Base-by-base conservation (phyloP, 2,888 invertebrate genomes). In the Oxyteleia sp. region DNA sequence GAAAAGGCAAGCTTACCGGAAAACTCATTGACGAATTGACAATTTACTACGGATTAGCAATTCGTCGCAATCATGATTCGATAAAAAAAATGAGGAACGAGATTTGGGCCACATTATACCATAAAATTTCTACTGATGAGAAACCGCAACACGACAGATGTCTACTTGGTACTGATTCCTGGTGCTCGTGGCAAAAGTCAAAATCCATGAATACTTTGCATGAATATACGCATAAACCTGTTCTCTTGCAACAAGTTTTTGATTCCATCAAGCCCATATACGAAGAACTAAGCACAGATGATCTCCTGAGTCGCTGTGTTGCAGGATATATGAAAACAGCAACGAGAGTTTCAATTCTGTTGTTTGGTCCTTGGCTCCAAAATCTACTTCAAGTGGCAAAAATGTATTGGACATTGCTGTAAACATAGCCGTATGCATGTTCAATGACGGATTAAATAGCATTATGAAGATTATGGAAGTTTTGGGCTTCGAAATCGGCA, bases 121-220 rank as follows among this genome's bases (percentile, higher is more conserved):
- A 86, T 55, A 82, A 84, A 43, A 57, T 81, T 29, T 84, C 84
- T 3, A 76, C 78, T 2, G 72, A 85, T 18, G 76, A 76, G 4
- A 55, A 83, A 5, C 83, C 83, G 4, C 79, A 83, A 45, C 85
- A 85, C 57, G 47, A 83, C 2, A 51, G 20, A 51, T 51, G 84
- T 55, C 86, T 82, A n/a, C 13, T 20, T 20, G 85, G 83, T 35
- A 61, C 15, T 10, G 66, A 83, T 15, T 82, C 78, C 7, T 87
- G 85, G 84, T 86, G 86, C 53, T 47, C 81, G 29, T 86, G 80
- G 81, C 84, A 84, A 51, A 59, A 45, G 43, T 76, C 66, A 1
- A 71, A 64, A 49, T 74, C 85, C 4, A 13, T 18, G 0, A 38
- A 20, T 35, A 68, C 38, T 11, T 15, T 57, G 11, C 26, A 4